These are phyloP conservation scores for Pelochelys cantorii DNA, from an alignment of 2,797 vertebrate genomes.

Conservation along the genomic window DNA sequence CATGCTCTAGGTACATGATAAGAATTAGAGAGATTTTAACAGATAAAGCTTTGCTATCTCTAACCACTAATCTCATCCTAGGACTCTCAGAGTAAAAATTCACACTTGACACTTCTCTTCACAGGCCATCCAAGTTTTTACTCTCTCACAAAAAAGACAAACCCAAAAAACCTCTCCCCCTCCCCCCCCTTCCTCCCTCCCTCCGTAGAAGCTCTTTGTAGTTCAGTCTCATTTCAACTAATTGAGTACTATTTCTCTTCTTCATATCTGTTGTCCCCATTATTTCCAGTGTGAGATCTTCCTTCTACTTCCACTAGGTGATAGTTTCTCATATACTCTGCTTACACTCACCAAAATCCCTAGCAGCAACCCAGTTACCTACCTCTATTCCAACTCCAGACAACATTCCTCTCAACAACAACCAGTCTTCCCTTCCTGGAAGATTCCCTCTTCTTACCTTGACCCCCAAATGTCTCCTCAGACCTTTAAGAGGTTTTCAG, in stretches of 20 bases:
- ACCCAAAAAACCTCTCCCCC: too few species aligned
- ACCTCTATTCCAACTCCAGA: background rate
- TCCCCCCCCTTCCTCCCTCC: too few species aligned
- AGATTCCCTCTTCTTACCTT: background rate
- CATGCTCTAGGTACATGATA: background rate
- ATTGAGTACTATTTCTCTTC: background rate
- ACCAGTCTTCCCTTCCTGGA: too few species aligned
- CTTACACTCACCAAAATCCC: background rate
- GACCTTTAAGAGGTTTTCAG: background rate
- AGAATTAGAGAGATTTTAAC: background rate
- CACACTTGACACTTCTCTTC: background rate
- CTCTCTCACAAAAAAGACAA: background rate
- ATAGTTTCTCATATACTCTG: background rate
- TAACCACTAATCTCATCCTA: background rate
- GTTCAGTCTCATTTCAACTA: background rate
- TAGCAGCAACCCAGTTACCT: background rate
- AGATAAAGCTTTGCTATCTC: background rate
- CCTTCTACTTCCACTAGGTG: background rate
- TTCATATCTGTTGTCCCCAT: background rate
- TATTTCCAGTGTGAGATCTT: background rate
- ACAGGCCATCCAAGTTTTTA: background rate
- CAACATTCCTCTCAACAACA: background rate
- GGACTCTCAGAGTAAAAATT: background rate
- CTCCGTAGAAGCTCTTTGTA: background rate
- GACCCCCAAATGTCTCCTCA: background rate